These are phyloP conservation scores for Drosophila melanosoma DNA, from an alignment of 2,888 invertebrate species.

Conservation along the genomic window DNA sequence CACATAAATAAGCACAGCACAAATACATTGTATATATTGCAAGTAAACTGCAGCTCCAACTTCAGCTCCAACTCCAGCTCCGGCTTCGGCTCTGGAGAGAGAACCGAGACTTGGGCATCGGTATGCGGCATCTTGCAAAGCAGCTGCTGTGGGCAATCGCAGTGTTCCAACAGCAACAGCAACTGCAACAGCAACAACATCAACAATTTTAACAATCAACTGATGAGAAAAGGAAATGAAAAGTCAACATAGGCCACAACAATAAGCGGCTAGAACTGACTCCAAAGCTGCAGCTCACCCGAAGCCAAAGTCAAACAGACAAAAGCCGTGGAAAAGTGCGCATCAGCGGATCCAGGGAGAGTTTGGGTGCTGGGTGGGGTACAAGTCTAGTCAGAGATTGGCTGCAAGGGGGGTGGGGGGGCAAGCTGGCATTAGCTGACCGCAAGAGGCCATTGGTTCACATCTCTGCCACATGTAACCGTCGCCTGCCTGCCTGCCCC, in stretches of 20 bases:
- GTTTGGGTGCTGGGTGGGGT: background rate
- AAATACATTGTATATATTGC: conserved; percentile 71
- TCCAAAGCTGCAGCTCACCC: background rate
- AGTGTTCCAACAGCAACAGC: conserved; percentile 33
- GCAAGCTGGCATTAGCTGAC: conserved; percentile 55
- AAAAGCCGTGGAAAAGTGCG: conserved; percentile 57
- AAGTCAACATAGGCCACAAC: conserved; percentile 77
- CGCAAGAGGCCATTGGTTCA: conserved; percentile 58
- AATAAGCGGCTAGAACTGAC: conserved; percentile 44
- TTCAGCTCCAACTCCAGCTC: background rate
- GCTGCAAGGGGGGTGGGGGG: background rate
- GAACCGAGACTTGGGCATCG: conserved; percentile 32
- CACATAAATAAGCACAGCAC: conserved; percentile 76
- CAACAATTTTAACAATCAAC: conserved; percentile 79
- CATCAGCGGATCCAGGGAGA: conserved; percentile 9
- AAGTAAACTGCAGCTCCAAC: conserved; percentile 27
- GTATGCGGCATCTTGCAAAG: conserved; percentile 61
- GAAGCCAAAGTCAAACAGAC: conserved; percentile 33
- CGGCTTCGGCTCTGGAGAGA: conserved; percentile 11
- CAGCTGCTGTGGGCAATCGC: conserved; percentile 60
- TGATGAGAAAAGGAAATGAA: conserved; percentile 81
- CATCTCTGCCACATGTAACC: conserved; percentile 16
- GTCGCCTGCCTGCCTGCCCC: background rate
- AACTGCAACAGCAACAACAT: conserved; percentile 36
- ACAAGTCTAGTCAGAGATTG: no score